Conservation (phyloP, 2,888 invertebrate species). For the Vandiemenella viatica region DNA sequence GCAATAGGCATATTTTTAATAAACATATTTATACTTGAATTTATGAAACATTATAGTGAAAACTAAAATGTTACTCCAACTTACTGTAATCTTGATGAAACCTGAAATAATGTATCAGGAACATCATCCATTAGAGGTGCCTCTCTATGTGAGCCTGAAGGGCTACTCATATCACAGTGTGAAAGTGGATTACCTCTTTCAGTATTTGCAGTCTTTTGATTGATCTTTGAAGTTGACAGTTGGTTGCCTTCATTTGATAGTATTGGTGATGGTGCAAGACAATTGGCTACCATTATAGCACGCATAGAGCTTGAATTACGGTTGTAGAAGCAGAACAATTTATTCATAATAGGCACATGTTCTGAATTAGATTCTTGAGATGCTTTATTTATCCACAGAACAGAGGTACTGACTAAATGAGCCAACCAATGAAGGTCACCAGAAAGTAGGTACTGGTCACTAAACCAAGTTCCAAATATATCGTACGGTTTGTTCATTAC, state of each 20-base stretch:
- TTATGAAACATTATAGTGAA: no score
- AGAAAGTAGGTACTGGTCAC: slow-evolving; percentile 61
- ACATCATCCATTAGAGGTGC: not conserved
- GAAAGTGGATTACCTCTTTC: slow-evolving; percentile 36
- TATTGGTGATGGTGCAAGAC: slow-evolving; percentile 31
- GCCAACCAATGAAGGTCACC: slow-evolving; percentile 70
- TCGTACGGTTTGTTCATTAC: slow-evolving; percentile 74
- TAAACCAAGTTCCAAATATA: slow-evolving; percentile 81
- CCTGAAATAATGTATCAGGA: slow-evolving; percentile 17
- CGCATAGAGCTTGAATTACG: slow-evolving; percentile 64
- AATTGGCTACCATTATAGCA: slow-evolving; percentile 61
- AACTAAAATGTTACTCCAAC: no score
- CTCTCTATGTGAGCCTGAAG: not conserved
- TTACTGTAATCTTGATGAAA: slow-evolving; percentile 27
- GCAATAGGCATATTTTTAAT: not conserved
- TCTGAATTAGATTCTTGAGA: slow-evolving; percentile 58
- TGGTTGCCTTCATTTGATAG: slow-evolving; percentile 20
- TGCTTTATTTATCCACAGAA: slow-evolving; percentile 68
- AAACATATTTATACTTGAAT: no score
- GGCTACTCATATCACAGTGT: slow-evolving; percentile 31
- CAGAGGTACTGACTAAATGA: slow-evolving; percentile 54
- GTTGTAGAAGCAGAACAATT: slow-evolving; percentile 56
- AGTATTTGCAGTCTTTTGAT: not conserved
- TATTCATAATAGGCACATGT: slow-evolving; percentile 59
- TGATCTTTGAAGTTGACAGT: not conserved